Conservation (phyloP, 2,113 vertebrate genomes). For the Capricornis sumatraensis region DNA sequence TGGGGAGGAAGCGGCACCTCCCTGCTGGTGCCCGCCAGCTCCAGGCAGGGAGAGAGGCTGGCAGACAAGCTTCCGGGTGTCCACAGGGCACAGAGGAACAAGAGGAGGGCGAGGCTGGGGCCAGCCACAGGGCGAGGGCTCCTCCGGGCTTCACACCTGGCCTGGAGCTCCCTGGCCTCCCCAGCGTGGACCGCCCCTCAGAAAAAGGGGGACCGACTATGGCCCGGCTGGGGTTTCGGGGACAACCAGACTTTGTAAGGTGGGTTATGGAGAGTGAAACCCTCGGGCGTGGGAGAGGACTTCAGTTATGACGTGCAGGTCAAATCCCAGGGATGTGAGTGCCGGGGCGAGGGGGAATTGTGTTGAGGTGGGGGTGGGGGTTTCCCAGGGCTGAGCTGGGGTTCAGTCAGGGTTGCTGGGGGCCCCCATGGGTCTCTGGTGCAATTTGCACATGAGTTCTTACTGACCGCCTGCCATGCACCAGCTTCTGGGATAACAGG, state of each 20-base stretch:
- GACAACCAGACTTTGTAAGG: background rate
- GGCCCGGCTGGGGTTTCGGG: background rate
- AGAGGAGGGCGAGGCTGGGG: background rate
- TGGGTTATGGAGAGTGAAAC: background rate
- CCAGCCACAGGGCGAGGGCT: background rate
- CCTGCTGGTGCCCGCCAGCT: background rate
- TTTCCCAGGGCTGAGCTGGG: background rate
- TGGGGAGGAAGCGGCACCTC: background rate
- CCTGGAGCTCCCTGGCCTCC: background rate
- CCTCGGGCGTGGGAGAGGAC: background rate
- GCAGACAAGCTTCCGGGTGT: background rate
- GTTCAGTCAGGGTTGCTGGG: background rate
- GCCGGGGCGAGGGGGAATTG: fast-evolving
- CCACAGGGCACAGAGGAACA: fast-evolving
- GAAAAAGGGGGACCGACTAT: background rate
- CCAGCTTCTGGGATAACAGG: background rate
- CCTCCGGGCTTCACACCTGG: background rate
- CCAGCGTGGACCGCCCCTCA: background rate
- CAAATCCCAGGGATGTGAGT: no score
- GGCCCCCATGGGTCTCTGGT: background rate
- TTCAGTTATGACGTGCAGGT: background rate
- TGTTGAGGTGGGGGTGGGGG: background rate
- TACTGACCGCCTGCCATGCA: background rate
- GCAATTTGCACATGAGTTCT: background rate
- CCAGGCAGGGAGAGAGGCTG: background rate